Evolutionary conservation across 1,140 invertebrate genomes (phyloP), one percentile per base, ranked within the genome.

Genomic region (Elysia chlorotica): DNA sequence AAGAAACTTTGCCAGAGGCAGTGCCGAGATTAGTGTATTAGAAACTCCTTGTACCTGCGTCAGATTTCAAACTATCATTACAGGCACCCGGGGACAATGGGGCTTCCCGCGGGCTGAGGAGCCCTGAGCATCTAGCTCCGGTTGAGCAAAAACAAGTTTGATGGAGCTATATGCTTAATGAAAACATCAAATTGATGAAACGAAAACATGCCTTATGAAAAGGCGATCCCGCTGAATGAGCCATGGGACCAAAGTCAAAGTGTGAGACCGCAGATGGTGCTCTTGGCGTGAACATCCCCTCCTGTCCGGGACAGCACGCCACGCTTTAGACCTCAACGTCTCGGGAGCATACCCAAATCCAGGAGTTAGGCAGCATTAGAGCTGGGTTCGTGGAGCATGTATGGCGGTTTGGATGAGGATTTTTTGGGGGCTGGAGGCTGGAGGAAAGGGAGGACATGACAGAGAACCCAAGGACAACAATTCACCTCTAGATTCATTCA

Each of bases 171-270:
- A 62, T 74, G 65, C 72, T 74, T 67, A 68, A 74, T 74, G 54
- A 74, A 74, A 74, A 74, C 72, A 74, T 0, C 63, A 67, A 68
- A 61, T 74, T 74, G 65, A 74, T 74, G 72, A 74, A 74, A 74
- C 56, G 37, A 74, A 68, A 74, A 74, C 72, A 74, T 21, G 48
- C 28, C n/a, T 53, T n/a, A 5, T 31, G 54, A 54, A 53, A 41
- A 30, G 25, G 30, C 61, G n/a, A 48, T 48, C 41, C n/a, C n/a
- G 41, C 41, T 48, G 41, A 48, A 48, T 48, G 41, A n/a, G 41
- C 41, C 41, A n/a, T 48, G 41, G 41, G 41, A n/a, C 41, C n/a
- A n/a, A n/a, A 48, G 41, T 48, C 41, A 48, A 48, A 10, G 41
- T n/a, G 10, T 14, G 10, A 48, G 41, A 48, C 41, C 41, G 41